Evolutionary conservation across 2,797 vertebrate genomes (phyloP).

Genomic region (Gastrophryne carolinensis): DNA sequence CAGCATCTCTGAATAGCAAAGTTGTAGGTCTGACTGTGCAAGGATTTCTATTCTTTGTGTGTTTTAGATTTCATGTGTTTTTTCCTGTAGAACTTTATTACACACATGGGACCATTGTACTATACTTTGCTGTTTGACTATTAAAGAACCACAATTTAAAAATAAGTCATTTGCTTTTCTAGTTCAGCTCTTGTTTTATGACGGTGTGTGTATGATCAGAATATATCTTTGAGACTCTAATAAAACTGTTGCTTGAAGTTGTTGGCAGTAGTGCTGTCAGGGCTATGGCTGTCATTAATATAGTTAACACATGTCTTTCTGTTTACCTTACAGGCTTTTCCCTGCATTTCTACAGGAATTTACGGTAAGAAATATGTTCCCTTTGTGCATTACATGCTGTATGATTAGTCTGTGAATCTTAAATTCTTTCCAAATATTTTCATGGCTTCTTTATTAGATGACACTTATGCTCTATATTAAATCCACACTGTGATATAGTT

Average conservation of each 20-base stretch:
- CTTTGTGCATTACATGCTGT: neutral
- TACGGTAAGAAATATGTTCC: constrained; percentile 81
- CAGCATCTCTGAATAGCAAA: too few relatives aligned
- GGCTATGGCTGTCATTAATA: neutral
- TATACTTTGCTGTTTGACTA: too few relatives aligned
- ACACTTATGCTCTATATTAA: neutral
- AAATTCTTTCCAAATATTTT: neutral
- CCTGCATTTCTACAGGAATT: constrained; percentile 98
- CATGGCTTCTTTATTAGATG: neutral
- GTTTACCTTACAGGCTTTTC: constrained; percentile 85
- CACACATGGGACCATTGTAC: too few relatives aligned
- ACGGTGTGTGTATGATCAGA: neutral
- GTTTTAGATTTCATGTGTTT: too few relatives aligned
- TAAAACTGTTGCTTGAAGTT: neutral
- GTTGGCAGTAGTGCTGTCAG: neutral
- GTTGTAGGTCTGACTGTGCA: too few relatives aligned
- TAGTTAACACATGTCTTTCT: constrained; percentile 58
- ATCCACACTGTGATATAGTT: neutral
- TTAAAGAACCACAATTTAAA: too few relatives aligned
- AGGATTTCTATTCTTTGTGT: too few relatives aligned
- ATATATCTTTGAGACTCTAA: neutral
- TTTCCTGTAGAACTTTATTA: too few relatives aligned
- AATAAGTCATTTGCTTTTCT: too few relatives aligned
- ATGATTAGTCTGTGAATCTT: constrained; percentile 11
- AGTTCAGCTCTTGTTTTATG: too few relatives aligned